These are phyloP conservation scores for Gallinago nigripennis DNA, from an alignment of 2,797 vertebrate species.

Conservation along the genomic window DNA sequence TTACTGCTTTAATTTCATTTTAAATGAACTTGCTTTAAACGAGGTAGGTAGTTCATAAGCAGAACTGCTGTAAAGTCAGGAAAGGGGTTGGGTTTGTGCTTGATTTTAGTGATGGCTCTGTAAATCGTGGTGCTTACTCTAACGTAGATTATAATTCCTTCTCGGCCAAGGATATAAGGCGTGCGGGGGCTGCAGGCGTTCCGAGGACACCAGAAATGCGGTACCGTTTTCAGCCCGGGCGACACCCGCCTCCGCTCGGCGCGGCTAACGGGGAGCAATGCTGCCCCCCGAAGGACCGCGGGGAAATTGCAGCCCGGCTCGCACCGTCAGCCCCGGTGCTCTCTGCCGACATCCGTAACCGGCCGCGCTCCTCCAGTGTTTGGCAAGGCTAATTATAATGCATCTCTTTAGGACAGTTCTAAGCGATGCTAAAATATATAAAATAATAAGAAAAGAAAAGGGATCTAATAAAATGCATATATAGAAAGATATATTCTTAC, in stretches of 20 bases:
- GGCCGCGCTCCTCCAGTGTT: not conserved
- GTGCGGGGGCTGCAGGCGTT: accelerated
- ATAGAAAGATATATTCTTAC: not conserved
- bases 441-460: not conserved
- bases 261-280: not conserved
- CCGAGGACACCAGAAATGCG: not conserved
- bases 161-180: not conserved
- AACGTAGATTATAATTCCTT: not conserved
- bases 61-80: not conserved
- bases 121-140: not conserved
- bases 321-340: not conserved
- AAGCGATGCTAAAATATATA: not conserved
- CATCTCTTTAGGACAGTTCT: not conserved
- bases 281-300: conserved; percentile 68
- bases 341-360: not conserved
- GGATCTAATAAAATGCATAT: not conserved
- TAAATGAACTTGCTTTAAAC: not conserved
- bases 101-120: not conserved
- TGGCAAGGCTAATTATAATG: not conserved
- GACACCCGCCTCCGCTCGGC: accelerated
- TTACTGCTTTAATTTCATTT: not conserved
- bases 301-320: not conserved
- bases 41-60: not conserved
- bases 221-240: not conserved
- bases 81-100: not conserved